Conservation (phyloP, 2,113 vertebrate species). For the Agapornis roseicollis region DNA sequence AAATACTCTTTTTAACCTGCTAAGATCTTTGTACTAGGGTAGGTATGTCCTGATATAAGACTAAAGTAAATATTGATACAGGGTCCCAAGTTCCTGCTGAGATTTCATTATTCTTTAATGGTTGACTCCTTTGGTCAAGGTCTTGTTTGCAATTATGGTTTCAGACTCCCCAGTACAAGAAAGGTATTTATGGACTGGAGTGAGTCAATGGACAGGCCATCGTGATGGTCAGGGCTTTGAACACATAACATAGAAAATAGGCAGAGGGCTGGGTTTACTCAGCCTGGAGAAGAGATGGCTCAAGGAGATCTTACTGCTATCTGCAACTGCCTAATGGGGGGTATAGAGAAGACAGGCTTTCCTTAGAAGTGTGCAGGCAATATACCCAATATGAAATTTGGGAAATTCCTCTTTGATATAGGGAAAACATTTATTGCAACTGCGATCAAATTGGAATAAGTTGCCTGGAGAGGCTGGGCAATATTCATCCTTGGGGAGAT, state of each 20-base stretch:
- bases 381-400: neutral
- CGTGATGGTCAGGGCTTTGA: neutral
- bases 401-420: neutral
- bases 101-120: neutral
- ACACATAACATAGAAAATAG: fast-evolving
- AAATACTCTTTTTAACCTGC: neutral
- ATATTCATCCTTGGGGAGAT: neutral
- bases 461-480: neutral
- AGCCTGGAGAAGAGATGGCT: neutral
- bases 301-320: neutral
- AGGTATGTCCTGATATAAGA: neutral
- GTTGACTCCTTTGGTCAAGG: neutral
- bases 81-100: neutral
- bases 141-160: neutral
- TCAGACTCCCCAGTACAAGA: neutral
- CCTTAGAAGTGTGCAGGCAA: neutral
- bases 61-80: neutral
- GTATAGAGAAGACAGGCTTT: neutral
- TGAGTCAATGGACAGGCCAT: neutral
- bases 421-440: neutral
- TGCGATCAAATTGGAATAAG: neutral
- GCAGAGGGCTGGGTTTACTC: neutral
- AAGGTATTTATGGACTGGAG: neutral
- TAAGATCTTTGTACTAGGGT: neutral
- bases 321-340: neutral